Base-by-base conservation (phyloP, 2,888 invertebrate genomes). In the Zeuzera pyrina region DNA sequence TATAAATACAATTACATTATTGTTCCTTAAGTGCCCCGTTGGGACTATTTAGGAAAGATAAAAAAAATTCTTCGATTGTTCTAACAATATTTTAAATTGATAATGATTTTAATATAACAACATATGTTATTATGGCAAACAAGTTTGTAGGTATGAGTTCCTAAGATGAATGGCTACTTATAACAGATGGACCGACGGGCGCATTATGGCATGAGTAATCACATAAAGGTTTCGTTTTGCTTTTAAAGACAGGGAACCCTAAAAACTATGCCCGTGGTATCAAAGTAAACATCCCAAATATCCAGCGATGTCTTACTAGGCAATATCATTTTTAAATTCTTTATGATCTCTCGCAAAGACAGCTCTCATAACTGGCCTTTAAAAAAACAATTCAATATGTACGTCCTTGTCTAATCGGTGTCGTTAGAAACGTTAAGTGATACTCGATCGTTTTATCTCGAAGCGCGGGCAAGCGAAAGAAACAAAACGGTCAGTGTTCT, bases 301-400 rank as follows among this genome's bases (percentile, higher is more conserved):
- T 61, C 50, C 50, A 46, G 47, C 41, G 49, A 52, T 52, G 49
- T 42, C 35, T 41, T n/a, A n/a, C n/a, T n/a, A n/a, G n/a, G 60
- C 61, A 62, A 62, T 66, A 69, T 69, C 59, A 66, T 67, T 70
- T 70, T 65, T 58, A 60, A 68, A 68, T 67, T 66, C 58, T 67
- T 67, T 71, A 69, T 62, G 67, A 62, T 62, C 60, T 45, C 36
- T 43, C 43, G 44, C 53, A 52, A 52, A 48, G 52, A 56, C 55
- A 47, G 45, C 43, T 39, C 45, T 57, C 57, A 56, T 58, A 59
- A 57, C 62, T 53, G 58, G 46, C 45, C 40, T 41, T 42, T 45
- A 42, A 58, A 58, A 47, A 49, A 52, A 32, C 22, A 42, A 41
- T 38, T 41, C 32, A 36, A 38, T 40, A 26, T 35, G 14, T 15